Evolutionary conservation across 1,140 invertebrate genomes (phyloP).

Genomic region (Lepidotrigona ventralis): DNA sequence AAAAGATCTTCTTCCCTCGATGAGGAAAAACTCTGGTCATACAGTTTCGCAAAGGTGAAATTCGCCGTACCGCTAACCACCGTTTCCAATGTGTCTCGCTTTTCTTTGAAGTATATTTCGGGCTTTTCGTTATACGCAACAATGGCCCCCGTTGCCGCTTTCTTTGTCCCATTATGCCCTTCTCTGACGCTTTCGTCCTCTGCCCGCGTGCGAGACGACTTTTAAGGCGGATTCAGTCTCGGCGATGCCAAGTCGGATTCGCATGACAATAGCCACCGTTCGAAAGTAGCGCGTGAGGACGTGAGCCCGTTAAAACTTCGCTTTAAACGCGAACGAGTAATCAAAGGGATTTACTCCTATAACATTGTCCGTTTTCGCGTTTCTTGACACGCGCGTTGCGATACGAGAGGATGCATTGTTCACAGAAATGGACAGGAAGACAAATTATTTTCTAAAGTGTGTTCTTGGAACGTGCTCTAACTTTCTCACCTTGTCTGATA

Average conservation of each 20-base stretch:
- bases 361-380: neutral
- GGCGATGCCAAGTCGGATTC: neutral
- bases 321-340: neutral
- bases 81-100: constrained; percentile 8
- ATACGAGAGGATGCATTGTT: no score
- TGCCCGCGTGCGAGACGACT: neutral
- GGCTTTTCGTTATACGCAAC: constrained; percentile 37
- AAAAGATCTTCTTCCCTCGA: no score
- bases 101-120: constrained; percentile 37
- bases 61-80: constrained; percentile 30
- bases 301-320: neutral
- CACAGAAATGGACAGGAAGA: no score
- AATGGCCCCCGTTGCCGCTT: constrained; percentile 25
- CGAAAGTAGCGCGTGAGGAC: neutral
- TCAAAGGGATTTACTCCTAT: neutral
- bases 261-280: neutral
- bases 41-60: neutral
- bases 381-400: no score
- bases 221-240: constrained; percentile 10
- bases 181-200: neutral
- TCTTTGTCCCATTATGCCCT: constrained; percentile 34
- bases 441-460: no score
- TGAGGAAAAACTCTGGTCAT: no score
- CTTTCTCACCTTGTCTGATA: no score
- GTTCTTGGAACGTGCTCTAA: no score